Percentiles rank a stretch among this genome's conserved stretches.
phyloP scores from a whole-genome alignment of 2,113 vertebrate genomes.

The Passer montanus region DNA sequence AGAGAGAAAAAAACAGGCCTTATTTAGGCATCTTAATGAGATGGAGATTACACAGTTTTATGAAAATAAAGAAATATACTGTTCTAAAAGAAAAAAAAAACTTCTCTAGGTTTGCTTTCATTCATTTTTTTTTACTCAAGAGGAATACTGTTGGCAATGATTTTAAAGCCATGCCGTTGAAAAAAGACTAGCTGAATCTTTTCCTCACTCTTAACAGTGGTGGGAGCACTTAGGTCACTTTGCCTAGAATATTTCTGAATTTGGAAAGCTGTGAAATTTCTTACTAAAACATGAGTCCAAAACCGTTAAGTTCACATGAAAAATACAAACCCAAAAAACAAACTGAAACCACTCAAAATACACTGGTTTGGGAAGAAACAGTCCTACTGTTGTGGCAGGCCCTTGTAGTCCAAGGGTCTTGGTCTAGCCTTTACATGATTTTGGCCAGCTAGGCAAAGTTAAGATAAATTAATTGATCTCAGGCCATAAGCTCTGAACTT shows the following conservation, averaged over 20 bases:
- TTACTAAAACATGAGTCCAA: not conserved
- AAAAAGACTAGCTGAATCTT: not conserved
- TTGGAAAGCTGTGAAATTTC: not conserved
- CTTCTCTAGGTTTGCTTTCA: not conserved
- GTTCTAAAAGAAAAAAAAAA: not conserved
- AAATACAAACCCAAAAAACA: not conserved
- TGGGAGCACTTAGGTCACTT: not conserved
- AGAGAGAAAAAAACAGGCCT: not conserved
- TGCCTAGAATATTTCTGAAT: not conserved
- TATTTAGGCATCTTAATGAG: not conserved
- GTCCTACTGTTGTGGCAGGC: not conserved
- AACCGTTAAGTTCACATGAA: not conserved
- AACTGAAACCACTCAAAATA: not conserved
- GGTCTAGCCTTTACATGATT: not conserved
- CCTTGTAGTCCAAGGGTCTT: not conserved
- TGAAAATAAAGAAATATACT: not conserved
- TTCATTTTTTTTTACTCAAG: not conserved
- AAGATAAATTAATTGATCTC: not conserved
- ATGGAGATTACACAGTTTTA: not conserved
- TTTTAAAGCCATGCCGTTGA: not conserved
- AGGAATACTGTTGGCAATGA: not conserved
- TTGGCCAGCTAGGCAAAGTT: not conserved
- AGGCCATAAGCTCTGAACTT: not conserved
- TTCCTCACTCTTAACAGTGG: not conserved
- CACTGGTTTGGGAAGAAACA: not conserved